Conservation (phyloP, 2,888 invertebrate species). For the Caenorhabditis sp. region DNA sequence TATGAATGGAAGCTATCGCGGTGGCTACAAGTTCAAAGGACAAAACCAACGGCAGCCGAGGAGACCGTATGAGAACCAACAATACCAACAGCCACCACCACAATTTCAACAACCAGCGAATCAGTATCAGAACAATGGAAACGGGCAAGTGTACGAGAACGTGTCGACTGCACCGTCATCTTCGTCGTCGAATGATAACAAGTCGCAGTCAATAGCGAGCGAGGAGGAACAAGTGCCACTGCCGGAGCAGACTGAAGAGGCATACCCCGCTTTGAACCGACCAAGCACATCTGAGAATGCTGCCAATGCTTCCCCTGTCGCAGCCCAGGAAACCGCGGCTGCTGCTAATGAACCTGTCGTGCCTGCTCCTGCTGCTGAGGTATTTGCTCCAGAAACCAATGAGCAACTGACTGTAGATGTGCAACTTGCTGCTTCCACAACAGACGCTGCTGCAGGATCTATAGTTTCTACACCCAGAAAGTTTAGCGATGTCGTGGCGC, state of each 20-base stretch:
- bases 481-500: constrained; percentile 37
- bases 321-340: too few species aligned
- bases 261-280: constrained; percentile 1
- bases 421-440: not conserved
- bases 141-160: constrained; percentile 2
- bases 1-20: not conserved
- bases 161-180: constrained; percentile 5
- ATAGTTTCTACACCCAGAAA: not conserved
- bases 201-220: not conserved
- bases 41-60: too few species aligned
- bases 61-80: too few species aligned
- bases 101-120: not conserved
- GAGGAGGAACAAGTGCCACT: constrained; percentile 5
- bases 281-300: not conserved
- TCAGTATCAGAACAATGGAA: not conserved
- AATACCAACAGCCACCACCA: too few species aligned
- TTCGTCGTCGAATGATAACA: constrained; percentile 1
- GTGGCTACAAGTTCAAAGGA: too few species aligned
- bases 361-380: not conserved
- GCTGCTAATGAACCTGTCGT: not conserved
- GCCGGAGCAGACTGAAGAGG: not conserved
- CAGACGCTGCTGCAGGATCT: not conserved
- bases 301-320: not conserved
- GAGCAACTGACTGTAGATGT: not conserved
- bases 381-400: not conserved